Conservation (phyloP, 2,797 vertebrate species). For the Sebastes oblongus region DNA sequence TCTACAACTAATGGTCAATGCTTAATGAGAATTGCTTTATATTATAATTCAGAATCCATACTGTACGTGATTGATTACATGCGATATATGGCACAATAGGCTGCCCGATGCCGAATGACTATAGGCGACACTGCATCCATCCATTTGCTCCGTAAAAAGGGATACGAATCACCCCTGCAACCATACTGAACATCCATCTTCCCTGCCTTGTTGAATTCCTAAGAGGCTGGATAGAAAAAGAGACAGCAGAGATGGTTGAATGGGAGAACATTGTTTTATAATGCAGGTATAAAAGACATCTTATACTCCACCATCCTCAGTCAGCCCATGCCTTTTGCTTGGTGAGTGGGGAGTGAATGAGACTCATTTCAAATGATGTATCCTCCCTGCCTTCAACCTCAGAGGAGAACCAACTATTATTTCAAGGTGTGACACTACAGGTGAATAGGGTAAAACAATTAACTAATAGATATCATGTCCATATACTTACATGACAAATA, state of each 20-base stretch:
- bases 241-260: background rate
- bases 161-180: conserved; percentile 45
- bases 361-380: conserved; percentile 33
- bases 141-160: conserved; percentile 34
- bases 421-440: background rate
- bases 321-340: background rate
- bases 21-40: conserved; percentile 23
- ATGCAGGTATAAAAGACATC: conserved; percentile 36
- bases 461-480: background rate
- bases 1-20: conserved; percentile 15
- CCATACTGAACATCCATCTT: conserved; percentile 52
- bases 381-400: conserved; percentile 7
- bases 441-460: background rate
- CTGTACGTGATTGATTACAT: conserved; percentile 41
- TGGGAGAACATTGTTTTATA: conserved; percentile 9
- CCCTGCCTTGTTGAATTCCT: conserved; percentile 47
- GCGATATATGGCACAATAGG: conserved; percentile 54
- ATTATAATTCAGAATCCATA: conserved; percentile 39
- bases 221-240: conserved; percentile 4
- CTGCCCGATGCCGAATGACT: conserved; percentile 40
- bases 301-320: conserved; percentile 3
- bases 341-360: conserved; percentile 22
- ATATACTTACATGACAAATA: background rate
- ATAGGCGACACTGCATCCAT: conserved; percentile 34
- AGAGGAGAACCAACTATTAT: background rate